Percentiles rank a stretch among this genome's conserved stretches.
Evolutionary conservation across 2,113 vertebrate genomes (phyloP).

Genomic region (Sphyrna mokarran): DNA sequence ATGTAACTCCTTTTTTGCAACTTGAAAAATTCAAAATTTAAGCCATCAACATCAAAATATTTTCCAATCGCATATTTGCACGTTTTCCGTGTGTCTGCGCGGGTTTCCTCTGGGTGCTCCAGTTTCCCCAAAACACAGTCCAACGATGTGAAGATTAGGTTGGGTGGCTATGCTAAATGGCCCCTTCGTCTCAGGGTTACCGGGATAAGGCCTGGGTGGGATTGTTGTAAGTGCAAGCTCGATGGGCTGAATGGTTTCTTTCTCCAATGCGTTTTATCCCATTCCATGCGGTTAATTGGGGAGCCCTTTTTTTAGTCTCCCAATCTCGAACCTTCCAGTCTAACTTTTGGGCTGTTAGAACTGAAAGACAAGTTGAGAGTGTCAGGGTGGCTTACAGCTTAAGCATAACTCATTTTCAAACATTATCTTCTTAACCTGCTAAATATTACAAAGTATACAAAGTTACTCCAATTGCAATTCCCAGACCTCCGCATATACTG

Average conservation of each 20-base stretch:
- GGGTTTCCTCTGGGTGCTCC: too few species aligned
- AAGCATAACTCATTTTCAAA: constrained; percentile 56
- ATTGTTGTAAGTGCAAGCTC: too few species aligned
- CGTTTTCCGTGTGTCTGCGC: too few species aligned
- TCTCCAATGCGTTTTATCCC: neutral
- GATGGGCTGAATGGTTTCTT: too few species aligned
- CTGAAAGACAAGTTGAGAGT: constrained; percentile 48
- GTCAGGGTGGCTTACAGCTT: constrained; percentile 58
- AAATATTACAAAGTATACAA: constrained; percentile 42
- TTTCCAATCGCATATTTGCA: neutral
- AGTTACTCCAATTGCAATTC: neutral
- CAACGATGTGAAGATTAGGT: too few species aligned
- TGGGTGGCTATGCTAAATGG: too few species aligned
- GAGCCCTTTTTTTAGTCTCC: neutral
- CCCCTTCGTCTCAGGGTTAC: too few species aligned
- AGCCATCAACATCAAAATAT: neutral
- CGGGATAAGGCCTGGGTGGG: too few species aligned
- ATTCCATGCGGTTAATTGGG: neutral
- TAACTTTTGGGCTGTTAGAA: neutral
- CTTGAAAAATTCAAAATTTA: neutral
- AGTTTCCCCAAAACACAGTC: too few species aligned
- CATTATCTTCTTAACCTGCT: constrained; percentile 55
- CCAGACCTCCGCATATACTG: neutral
- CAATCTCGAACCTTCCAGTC: neutral
- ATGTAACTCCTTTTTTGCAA: neutral